phyloP scores from a whole-genome alignment of 2,888 invertebrate species.

The Spodoptera littoralis region DNA sequence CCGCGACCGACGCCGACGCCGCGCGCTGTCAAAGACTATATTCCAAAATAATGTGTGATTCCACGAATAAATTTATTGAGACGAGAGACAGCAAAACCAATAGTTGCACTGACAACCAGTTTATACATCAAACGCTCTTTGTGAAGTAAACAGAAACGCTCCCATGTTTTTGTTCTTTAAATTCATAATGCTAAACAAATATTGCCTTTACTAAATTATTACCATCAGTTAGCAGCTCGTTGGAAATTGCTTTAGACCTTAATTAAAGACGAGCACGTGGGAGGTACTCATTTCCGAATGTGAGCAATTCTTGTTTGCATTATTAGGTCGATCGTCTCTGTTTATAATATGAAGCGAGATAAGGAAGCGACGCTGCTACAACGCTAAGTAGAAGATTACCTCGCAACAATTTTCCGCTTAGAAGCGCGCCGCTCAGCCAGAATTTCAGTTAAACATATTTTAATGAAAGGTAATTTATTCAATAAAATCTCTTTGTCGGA shows the following conservation, averaged over 20 bases:
- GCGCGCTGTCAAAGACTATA: slow-evolving; percentile 56
- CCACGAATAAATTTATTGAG: slow-evolving; percentile 69
- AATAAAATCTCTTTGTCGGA: slow-evolving; percentile 83
- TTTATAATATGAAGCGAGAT: slow-evolving; percentile 23
- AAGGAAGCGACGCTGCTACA: slow-evolving; percentile 20
- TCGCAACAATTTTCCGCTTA: slow-evolving; percentile 46
- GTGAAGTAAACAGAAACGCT: slow-evolving; percentile 16
- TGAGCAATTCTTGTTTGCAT: slow-evolving; percentile 47
- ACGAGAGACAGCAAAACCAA: slow-evolving; percentile 61
- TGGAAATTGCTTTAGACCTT: slow-evolving; percentile 34
- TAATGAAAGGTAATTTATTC: slow-evolving; percentile 85
- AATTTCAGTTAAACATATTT: slow-evolving; percentile 71
- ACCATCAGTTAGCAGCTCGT: slow-evolving; percentile 4
- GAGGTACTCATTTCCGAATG: slow-evolving; percentile 43
- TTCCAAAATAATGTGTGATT: slow-evolving; percentile 75
- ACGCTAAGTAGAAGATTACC: slow-evolving; percentile 40
- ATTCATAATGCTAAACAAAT: slow-evolving; percentile 9
- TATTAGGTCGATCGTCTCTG: slow-evolving; percentile 41
- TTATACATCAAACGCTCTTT: slow-evolving; percentile 43
- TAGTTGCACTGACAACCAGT: slow-evolving; percentile 57
- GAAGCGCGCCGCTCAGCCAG: slow-evolving; percentile 35
- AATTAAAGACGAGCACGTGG: slow-evolving; percentile 40
- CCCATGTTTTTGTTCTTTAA: slow-evolving; percentile 15
- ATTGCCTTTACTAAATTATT: slow-evolving; percentile 13
- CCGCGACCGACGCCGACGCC: slow-evolving; percentile 51